A percentile compares a stretch with the other conserved stretches of the same genome.
These are phyloP conservation scores for Eustalomyia histrio DNA, from an alignment of 2,888 invertebrate species.

Conservation along the genomic window DNA sequence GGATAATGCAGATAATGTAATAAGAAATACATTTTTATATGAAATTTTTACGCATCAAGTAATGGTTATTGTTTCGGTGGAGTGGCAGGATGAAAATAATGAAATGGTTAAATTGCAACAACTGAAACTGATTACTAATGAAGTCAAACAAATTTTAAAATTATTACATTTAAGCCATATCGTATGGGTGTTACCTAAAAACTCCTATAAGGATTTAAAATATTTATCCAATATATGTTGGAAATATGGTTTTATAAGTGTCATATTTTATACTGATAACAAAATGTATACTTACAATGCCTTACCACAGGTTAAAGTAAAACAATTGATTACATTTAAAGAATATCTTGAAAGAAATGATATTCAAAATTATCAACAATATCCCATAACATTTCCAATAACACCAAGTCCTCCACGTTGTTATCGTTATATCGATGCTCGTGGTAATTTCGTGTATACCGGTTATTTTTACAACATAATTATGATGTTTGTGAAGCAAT, in stretches of 20 bases:
- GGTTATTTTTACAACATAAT: conserved; percentile 49
- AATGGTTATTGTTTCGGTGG: too few species aligned
- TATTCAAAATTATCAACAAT: conserved; percentile 13
- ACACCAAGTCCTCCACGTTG: conserved; percentile 41
- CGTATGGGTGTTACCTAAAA: conserved; percentile 11
- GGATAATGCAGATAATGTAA: too few species aligned
- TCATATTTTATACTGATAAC: conserved; percentile 2
- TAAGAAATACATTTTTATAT: too few species aligned
- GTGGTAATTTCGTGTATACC: conserved; percentile 7
- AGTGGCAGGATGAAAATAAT: background rate
- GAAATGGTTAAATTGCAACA: background rate
- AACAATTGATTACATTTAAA: background rate
- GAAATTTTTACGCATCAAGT: too few species aligned
- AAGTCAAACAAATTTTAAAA: conserved; percentile 1
- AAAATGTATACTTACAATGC: background rate
- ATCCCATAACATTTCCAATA: conserved; percentile 42
- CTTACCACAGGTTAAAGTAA: background rate
- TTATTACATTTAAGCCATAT: conserved; percentile 10
- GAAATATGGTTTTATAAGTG: conserved; percentile 32
- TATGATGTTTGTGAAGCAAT: conserved; percentile 15
- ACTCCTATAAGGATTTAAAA: background rate
- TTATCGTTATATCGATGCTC: conserved; percentile 22
- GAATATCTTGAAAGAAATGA: background rate
- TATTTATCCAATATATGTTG: conserved; percentile 5
- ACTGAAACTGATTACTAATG: background rate